Conservation (phyloP, 2,797 vertebrate genomes). For the Octomys mimax region DNA sequence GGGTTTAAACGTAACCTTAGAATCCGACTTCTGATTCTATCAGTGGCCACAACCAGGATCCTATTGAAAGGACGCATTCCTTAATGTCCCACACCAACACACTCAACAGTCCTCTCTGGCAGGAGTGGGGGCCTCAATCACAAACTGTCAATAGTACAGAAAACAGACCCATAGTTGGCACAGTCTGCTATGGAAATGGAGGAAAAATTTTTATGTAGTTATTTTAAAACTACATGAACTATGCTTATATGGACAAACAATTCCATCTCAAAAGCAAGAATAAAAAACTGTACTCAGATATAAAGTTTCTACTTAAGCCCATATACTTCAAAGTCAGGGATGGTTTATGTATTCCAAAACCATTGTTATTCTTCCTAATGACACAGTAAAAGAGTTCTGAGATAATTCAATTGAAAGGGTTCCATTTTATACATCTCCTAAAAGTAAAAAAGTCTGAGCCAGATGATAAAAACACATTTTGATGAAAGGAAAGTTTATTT, state of each 20-base stretch:
- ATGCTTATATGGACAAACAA: conserved; percentile 55
- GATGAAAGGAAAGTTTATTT: conserved; percentile 40
- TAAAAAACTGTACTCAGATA: conserved; percentile 59
- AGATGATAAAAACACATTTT: conserved; percentile 53
- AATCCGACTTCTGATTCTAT: conserved; percentile 75
- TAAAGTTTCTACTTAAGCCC: conserved; percentile 34
- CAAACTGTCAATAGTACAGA: conserved; percentile 60
- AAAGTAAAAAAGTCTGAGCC: conserved; percentile 53
- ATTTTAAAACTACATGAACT: conserved; percentile 20
- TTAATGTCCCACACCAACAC: background rate
- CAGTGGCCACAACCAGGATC: conserved; percentile 44
- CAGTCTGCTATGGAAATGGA: background rate
- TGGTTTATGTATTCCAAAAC: conserved; percentile 33
- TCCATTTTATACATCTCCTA: conserved; percentile 49
- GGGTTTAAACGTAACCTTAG: conserved; percentile 74
- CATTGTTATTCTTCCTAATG: conserved; percentile 37
- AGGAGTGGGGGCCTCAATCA: background rate
- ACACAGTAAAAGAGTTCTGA: conserved; percentile 55
- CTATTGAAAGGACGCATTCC: conserved; percentile 51
- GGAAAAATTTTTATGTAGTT: conserved; percentile 3
- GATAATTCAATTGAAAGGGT: conserved; percentile 40
- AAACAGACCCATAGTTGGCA: conserved; percentile 62
- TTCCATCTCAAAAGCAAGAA: background rate
- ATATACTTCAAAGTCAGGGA: background rate
- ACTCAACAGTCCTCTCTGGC: conserved; percentile 27